Evolutionary conservation across 2,888 invertebrate species (phyloP), one percentile per base, ranked within the genome.

Genomic region (Caenorhabditis sinica): DNA sequence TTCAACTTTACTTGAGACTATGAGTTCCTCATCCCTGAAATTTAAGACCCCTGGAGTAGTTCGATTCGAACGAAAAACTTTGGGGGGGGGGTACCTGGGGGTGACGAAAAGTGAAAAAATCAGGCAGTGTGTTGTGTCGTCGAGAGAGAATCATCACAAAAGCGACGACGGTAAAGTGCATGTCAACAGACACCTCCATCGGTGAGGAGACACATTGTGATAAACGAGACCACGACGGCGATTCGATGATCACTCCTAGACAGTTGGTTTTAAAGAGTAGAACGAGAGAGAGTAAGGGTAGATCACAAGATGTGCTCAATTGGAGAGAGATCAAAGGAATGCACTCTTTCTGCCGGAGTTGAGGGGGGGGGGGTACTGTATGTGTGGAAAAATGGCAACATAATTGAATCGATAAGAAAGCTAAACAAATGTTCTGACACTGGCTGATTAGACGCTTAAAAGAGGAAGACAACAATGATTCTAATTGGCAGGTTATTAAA

Each of bases 91-190:
- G 58, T 25, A 4, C 58, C 28, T 23, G 20, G 13, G 25, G 40
- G 40, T 40, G 40, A 40, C 40, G 40, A 40, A 40, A 40, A 40
- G 40, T 11, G 40, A 40, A 40, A 40, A 40, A 40, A 40, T 6
- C 8, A 40, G 8, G 6, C 40, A 40, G 40, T 36, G n/a, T n/a
- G n/a, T 36, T 11, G 40, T 40, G 40, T 40, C 13, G 40, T 40
- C 40, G 40, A 40, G 40, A 40, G 40, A 13, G 40, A 43, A n/a
- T n/a, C 9, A 53, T 25, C 25, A 56, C n/a, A 65, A 66, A 56
- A 68, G 45, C 45, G 68, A 40, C 72, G n/a, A 56, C 77, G 77
- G 60, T 20, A 77, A 77, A 77, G 77, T 69, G 61, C 77, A 77
- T 77, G 77, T 77, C 69, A 77, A 77, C 77, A 77, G 68, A 69